A percentile compares a stretch with the other conserved stretches of the same genome.
Evolutionary conservation across 2,113 vertebrate species (phyloP).

Genomic region (Microtus oregoni): DNA sequence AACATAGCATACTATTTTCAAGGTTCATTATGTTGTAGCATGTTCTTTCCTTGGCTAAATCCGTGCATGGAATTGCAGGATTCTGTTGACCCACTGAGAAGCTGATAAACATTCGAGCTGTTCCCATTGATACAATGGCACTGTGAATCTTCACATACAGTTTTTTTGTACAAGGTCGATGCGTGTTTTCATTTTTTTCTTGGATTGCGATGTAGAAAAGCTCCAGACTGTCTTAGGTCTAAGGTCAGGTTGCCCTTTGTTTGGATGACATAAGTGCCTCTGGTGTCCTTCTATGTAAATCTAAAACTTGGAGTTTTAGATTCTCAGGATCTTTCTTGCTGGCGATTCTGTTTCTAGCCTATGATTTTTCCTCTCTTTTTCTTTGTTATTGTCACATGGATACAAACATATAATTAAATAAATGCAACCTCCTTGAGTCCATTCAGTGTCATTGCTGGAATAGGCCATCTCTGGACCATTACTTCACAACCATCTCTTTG

Average conservation of each 20-base stretch:
- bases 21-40: too few relatives aligned
- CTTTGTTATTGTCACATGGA: neutral
- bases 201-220: neutral
- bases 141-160: neutral
- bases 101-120: neutral
- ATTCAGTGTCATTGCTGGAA: neutral
- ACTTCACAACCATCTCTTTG: neutral
- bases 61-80: neutral
- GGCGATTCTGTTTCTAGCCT: neutral
- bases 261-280: neutral
- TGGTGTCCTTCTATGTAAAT: neutral
- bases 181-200: neutral
- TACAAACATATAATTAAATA: neutral
- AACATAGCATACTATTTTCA: too few relatives aligned
- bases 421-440: neutral
- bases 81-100: neutral
- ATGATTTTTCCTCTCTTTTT: neutral
- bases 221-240: neutral
- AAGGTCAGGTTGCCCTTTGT: neutral
- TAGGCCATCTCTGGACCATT: neutral
- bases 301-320: neutral
- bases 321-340: neutral
- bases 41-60: neutral
- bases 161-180: neutral
- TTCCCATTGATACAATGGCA: neutral